A percentile compares a stretch with the other conserved stretches of the same genome.
Evolutionary conservation across 1,140 invertebrate species (phyloP).

Genomic region (Homalodisca vitripennis): DNA sequence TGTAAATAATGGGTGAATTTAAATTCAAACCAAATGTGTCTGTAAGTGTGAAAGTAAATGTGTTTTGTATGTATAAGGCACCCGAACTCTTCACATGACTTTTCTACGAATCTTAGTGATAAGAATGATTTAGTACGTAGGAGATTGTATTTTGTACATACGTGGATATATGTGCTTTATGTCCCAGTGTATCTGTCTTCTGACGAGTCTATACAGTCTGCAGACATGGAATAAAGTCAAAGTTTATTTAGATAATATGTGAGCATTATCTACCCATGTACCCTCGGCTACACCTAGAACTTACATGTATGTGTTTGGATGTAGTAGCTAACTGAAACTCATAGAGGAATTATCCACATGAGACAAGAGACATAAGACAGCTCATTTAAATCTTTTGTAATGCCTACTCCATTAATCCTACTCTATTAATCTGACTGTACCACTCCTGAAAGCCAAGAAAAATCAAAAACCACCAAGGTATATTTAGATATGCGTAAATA

Average conservation of each 20-base stretch:
- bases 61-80: constrained; percentile 20
- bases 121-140: constrained; percentile 18
- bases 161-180: constrained; percentile 29
- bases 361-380: too few species aligned
- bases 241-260: constrained; percentile 31
- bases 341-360: too few species aligned
- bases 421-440: too few species aligned
- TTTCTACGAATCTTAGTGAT: constrained; percentile 29
- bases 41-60: constrained; percentile 5
- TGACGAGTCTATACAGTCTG: constrained; percentile 12
- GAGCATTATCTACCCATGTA: neutral
- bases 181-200: constrained; percentile 4
- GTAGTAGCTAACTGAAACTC: too few species aligned
- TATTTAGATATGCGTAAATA: too few species aligned
- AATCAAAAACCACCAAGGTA: too few species aligned
- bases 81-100: constrained; percentile 10
- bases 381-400: too few species aligned
- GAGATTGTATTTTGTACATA: constrained; percentile 29
- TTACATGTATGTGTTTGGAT: too few species aligned
- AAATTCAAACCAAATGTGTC: constrained; percentile 12
- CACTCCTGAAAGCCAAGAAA: too few species aligned
- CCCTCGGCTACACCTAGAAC: too few species aligned
- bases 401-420: too few species aligned
- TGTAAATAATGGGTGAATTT: constrained; percentile 23
- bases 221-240: constrained; percentile 24